Evolutionary conservation across 2,888 invertebrate genomes (phyloP), one percentile per base, ranked within the genome.

Genomic region (Polymixis flavicincta): DNA sequence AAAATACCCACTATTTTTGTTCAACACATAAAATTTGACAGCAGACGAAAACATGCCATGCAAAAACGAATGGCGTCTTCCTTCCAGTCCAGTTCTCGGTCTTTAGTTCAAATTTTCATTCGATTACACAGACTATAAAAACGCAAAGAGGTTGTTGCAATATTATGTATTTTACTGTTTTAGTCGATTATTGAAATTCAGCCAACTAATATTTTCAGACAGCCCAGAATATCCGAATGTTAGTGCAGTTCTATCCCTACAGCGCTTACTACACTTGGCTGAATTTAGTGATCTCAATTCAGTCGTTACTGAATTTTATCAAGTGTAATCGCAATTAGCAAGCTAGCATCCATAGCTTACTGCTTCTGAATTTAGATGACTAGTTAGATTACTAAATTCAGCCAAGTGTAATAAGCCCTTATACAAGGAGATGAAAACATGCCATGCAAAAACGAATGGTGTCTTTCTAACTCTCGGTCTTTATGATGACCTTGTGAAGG

Each of bases 371-470:
- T n/a, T n/a, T n/a, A n/a, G n/a, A n/a, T n/a, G n/a, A n/a, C n/a
- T n/a, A n/a, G n/a, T n/a, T n/a, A n/a, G n/a, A n/a, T n/a, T n/a
- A n/a, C n/a, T n/a, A n/a, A n/a, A n/a, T n/a, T n/a, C n/a, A n/a
- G n/a, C n/a, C n/a, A n/a, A n/a, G n/a, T n/a, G n/a, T n/a, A n/a
- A n/a, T n/a, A n/a, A n/a, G n/a, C 28, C 77, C 59, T 75, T 69
- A 69, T 22, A 19, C 45, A 42, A 76, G 13, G 45, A 67, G 14
- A 28, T 42, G 42, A 64, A 65, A 66, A 71, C 55, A 67, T 45
- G 55, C 66, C 54, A 76, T 68, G 72, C 75, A 60, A 77, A 72
- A 84, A 85, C 89, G 89, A 90, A 90, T 90, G 91, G 88, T 87
- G 90, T 78, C 82, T 22, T 32, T 3, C 3, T 4, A 72, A 32